phyloP scores from a whole-genome alignment of 2,113 vertebrate species.

The Gnathonemus longibarbis region DNA sequence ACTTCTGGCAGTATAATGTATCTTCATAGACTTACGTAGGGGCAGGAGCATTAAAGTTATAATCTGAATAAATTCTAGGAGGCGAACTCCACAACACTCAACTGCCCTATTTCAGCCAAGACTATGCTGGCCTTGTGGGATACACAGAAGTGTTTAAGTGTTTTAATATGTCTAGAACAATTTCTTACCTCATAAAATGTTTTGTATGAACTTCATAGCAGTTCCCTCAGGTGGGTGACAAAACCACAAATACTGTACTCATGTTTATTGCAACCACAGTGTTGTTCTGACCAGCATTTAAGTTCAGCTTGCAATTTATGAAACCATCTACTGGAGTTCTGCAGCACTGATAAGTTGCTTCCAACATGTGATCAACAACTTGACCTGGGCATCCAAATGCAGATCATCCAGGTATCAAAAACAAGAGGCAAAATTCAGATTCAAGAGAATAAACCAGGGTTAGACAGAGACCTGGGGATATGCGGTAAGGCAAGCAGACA shows the following conservation, averaged over 20 bases:
- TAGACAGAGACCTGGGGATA: not conserved
- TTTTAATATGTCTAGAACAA: constrained; percentile 1
- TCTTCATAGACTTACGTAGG: not conserved
- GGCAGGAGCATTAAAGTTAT: not conserved
- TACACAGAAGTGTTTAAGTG: not conserved
- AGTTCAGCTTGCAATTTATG: not conserved
- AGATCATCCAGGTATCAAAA: not conserved
- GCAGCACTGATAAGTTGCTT: not conserved
- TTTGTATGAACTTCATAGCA: not conserved
- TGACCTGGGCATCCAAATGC: not conserved
- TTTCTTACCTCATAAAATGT: not conserved
- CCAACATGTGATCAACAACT: not conserved
- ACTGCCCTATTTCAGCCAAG: not conserved
- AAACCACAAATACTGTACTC: too few relatives aligned
- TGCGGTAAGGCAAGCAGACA: not conserved
- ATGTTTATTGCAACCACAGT: too few relatives aligned
- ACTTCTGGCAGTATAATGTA: not conserved
- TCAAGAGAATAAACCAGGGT: not conserved
- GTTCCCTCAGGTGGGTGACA: too few relatives aligned
- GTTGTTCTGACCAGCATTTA: not conserved
- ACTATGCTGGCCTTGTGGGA: not conserved
- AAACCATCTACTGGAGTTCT: not conserved
- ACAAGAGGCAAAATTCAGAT: not conserved
- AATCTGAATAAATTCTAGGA: not conserved
- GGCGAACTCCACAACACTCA: not conserved